Percentiles rank a stretch among this genome's conserved stretches.
These are phyloP conservation scores for Rhagologus leucostigma DNA, from an alignment of 2,113 vertebrate species.

Conservation along the genomic window DNA sequence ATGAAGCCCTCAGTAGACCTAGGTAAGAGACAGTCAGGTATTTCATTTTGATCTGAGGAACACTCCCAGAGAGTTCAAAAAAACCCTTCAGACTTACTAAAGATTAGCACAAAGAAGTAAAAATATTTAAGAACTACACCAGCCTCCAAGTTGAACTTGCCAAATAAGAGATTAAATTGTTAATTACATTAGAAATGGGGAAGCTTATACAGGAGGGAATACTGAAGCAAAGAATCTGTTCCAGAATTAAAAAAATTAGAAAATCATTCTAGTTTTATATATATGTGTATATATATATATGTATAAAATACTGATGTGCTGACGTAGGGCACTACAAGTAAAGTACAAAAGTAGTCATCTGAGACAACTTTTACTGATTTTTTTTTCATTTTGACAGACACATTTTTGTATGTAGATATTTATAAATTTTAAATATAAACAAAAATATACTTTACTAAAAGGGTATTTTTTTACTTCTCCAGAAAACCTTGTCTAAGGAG, in stretches of 20 bases:
- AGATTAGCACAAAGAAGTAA: background rate
- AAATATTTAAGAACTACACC: background rate
- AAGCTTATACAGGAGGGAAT: background rate
- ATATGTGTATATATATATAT: too few relatives aligned
- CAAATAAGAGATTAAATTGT: background rate
- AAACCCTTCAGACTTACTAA: background rate
- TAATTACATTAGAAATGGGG: background rate
- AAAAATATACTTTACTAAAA: background rate
- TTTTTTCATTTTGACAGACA: background rate
- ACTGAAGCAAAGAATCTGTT: background rate
- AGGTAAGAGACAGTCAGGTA: background rate
- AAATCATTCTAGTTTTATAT: background rate
- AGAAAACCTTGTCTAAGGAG: background rate
- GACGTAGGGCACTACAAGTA: background rate
- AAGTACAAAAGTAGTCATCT: background rate
- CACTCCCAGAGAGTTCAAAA: background rate
- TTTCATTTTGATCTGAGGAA: background rate
- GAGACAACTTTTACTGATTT: background rate
- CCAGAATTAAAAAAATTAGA: background rate
- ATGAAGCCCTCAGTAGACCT: background rate
- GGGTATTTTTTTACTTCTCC: background rate
- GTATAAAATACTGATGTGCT: background rate
- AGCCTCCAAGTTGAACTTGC: background rate
- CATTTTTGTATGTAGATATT: background rate
- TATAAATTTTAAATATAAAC: background rate